These are phyloP conservation scores for Drosophila nikananu DNA, from an alignment of 1,140 invertebrate genomes.

Conservation along the genomic window DNA sequence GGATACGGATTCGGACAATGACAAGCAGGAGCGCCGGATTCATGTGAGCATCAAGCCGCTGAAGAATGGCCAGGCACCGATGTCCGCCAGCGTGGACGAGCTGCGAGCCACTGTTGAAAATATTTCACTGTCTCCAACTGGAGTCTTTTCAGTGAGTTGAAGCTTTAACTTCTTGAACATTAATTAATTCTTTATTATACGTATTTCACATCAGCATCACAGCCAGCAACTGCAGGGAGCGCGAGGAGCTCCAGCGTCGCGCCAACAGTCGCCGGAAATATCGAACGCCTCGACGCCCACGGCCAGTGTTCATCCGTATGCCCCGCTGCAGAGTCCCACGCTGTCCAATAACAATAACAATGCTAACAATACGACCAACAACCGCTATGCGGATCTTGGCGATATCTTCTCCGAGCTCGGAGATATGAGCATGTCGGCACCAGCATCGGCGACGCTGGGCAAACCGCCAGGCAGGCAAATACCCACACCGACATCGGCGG, in stretches of 20 bases:
- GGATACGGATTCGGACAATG: constrained; percentile 95
- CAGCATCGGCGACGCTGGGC: constrained; percentile 87
- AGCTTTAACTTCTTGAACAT: neutral
- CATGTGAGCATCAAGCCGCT: constrained; percentile 98
- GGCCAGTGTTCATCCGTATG: constrained; percentile 91
- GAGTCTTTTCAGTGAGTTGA: constrained; percentile 85
- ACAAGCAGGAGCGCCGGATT: constrained; percentile 94
- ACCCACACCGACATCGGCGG: constrained; percentile 90
- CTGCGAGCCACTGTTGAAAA: constrained; percentile 96
- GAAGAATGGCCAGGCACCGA: constrained; percentile 93
- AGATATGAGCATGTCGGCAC: constrained; percentile 90
- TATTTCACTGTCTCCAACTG: constrained; percentile 93
- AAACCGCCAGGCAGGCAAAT: constrained; percentile 86
- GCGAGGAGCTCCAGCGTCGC: constrained; percentile 59
- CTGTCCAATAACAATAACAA: constrained; percentile 87
- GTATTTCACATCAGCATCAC: constrained; percentile 88
- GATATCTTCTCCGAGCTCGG: constrained; percentile 94
- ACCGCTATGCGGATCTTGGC: constrained; percentile 88
- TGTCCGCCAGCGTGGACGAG: constrained; percentile 97
- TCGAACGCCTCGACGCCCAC: constrained; percentile 96
- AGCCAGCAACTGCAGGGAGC: constrained; percentile 78
- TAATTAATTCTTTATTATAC: neutral
- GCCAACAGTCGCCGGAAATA: constrained; percentile 89
- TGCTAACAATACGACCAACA: constrained; percentile 66
- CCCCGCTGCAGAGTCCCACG: constrained; percentile 91